Base-by-base conservation (phyloP, 2,888 invertebrate species). In the Gonocerus acuteangulatus region DNA sequence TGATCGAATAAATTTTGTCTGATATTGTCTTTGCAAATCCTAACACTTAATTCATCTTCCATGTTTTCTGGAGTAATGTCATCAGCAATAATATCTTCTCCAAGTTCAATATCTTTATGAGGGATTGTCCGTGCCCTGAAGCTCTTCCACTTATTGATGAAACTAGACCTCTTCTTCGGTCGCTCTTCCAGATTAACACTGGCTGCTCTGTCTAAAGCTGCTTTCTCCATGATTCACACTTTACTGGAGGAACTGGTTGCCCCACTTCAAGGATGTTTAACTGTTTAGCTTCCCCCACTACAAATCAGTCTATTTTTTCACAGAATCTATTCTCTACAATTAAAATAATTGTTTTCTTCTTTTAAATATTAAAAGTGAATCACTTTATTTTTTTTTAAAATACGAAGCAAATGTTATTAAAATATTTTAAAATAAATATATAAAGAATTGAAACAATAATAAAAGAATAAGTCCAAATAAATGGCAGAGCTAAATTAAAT, bases 1-100 rank as follows among this genome's bases (percentile, higher is more conserved):
- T 87, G 86, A 71, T 89, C 89, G 66, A 84, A 77, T 27, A 89
- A 78, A 71, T 85, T 83, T 72, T 82, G 82, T 70, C 83, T 82
- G 66, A 90, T 80, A 60, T 85, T 83, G 69, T 89, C 88, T 42
- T 72, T 72, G 62, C 70, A 75, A 34, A 77, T 72, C 45, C 69
- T 71, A 4, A 76, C 47, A 70, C 80, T 74, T 66, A 73, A 57
- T 62, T 72, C 65, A 65, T 72, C 66, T 18, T 64, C 65, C 57
- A 63, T 61, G 23, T 48, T 59, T 32, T 64, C 66, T 13, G 19
- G 32, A 34, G 34, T 11, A 3, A 65, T 62, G 39, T 61, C 61
- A 22, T 68, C 68, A 11, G 70, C 67, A 1, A 66, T 54, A 19
- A 56, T 27, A 19, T 69, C 66, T 21, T 60, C 61, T 39, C 48